A percentile compares a stretch with the other conserved stretches of the same genome.
Conservation (phyloP, 2,113 vertebrate genomes). For the Sarotherodon lohbergeri region DNA sequence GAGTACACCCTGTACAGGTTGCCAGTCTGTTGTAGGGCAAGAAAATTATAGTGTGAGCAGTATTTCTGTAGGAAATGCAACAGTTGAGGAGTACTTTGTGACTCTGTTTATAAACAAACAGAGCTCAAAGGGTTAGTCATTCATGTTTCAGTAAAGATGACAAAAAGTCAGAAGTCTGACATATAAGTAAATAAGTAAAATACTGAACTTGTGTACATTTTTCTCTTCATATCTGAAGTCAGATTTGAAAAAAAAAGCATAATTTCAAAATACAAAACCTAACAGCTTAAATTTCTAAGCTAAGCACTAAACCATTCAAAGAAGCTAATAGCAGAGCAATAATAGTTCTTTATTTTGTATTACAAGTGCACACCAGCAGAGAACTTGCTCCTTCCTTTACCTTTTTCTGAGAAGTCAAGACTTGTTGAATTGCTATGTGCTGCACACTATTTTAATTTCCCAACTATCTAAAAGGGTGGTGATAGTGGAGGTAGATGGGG, state of each 20-base stretch:
- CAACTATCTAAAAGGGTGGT: background rate
- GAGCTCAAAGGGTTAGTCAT: background rate
- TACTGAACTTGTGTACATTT: background rate
- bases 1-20: background rate
- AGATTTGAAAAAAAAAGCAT: background rate
- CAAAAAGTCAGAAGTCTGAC: background rate
- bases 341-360: background rate
- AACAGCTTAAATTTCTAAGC: background rate
- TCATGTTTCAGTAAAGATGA: background rate
- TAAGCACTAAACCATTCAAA: background rate
- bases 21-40: background rate
- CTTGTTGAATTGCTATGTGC: background rate
- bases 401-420: background rate
- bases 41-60: background rate
- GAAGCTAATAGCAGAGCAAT: background rate
- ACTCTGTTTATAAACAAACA: background rate
- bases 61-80: background rate
- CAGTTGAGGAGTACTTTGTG: background rate
- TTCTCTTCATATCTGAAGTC: background rate
- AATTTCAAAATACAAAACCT: background rate
- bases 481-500: background rate
- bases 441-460: background rate
- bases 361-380: background rate
- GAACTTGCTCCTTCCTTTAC: background rate
- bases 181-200: background rate